phyloP scores from a whole-genome alignment of 2,113 vertebrate species.

The Gallinago media region DNA sequence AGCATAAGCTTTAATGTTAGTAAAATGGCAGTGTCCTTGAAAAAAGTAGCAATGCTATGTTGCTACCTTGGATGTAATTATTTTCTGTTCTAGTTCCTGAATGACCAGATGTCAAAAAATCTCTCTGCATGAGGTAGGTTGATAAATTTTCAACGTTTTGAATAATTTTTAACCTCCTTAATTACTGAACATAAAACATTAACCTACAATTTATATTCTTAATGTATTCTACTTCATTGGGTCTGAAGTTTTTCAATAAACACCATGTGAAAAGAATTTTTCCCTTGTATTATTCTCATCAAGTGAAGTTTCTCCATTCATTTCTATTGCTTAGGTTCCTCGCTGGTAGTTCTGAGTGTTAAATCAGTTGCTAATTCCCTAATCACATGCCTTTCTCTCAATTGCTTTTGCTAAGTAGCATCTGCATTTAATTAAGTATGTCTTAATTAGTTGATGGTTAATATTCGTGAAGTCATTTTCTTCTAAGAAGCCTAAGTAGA shows the following conservation, averaged over 20 bases:
- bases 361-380: slow-evolving; percentile 53
- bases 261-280: background rate
- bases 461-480: slow-evolving; percentile 63
- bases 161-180: background rate
- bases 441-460: slow-evolving; percentile 65
- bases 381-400: slow-evolving; percentile 46
- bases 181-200: background rate
- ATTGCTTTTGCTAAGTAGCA: slow-evolving; percentile 44
- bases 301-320: background rate
- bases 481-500: slow-evolving; percentile 50
- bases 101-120: background rate
- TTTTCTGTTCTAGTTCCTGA: background rate
- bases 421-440: slow-evolving; percentile 70
- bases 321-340: background rate
- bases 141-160: background rate
- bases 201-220: background rate
- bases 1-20: background rate
- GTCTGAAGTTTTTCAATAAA: background rate
- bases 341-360: background rate
- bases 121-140: background rate
- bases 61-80: background rate
- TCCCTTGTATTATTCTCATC: background rate
- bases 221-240: background rate
- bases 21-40: background rate
- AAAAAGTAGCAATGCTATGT: background rate